Base-by-base conservation (phyloP, 2,113 vertebrate species). In the Thamnaconus septentrionalis region DNA sequence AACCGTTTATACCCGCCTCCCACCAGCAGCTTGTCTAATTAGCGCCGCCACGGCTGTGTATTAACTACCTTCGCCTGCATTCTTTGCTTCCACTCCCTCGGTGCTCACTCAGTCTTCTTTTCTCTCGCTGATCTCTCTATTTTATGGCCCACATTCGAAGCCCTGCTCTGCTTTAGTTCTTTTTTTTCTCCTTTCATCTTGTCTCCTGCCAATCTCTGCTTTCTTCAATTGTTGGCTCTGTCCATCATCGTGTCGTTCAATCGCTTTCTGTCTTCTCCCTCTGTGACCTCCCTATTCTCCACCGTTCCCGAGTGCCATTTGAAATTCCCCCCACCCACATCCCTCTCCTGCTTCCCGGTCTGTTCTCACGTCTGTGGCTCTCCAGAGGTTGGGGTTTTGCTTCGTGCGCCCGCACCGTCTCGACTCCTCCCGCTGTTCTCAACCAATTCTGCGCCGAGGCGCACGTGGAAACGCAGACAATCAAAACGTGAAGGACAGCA, bases 11-110 rank as follows among this genome's bases (percentile, higher is more conserved):
- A 61, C 55, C 61, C 68, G 71, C 74, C 76, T 76, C 73, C 83
- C 63, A 77, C 72, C 9, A 85, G 79, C 77, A 82, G 80, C 78
- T 74, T 64, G 74, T 85, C 79, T 83, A 86, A 88, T 88, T 87
- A 85, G 72, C 76, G 18, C 73, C 74, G 61, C 71, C 63, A 50
- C 56, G 52, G 65, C 56, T 52, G 73, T 79, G 76, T 74, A 81
- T 83, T 73, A 78, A 79, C 71, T 64, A 73, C 73, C 55, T 85
- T 71, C 72, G 69, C 82, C 77, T 6, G 61, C 65, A 50, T 75
- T 56, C 49, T 47, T 44, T 45, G 70, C 60, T 74, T 60, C 51
- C 62, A 64, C 69, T 75, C 65, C 47, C 10, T 64, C 10, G 59
- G 70, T 64, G 50, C 68, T 81, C 64, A 45, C 61, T 52, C 56